Evolutionary conservation across 2,797 vertebrate species (phyloP).

Genomic region (Anas acuta): DNA sequence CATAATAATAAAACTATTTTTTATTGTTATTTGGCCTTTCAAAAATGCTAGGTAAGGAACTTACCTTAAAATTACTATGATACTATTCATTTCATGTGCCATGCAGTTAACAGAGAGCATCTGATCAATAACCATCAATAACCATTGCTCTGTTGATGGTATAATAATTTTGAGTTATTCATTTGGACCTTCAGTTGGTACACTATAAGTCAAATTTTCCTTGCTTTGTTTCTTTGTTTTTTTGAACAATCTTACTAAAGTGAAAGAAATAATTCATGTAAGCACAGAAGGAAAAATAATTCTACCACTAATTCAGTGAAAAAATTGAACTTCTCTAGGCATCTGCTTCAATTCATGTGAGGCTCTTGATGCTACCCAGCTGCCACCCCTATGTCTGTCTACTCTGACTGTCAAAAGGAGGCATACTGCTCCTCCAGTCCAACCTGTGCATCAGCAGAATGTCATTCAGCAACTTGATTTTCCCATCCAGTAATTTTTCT

Average conservation of each 20-base stretch:
- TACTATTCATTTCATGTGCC: not conserved
- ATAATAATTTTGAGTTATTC: not conserved
- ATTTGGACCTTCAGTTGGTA: not conserved
- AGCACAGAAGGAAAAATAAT: not conserved
- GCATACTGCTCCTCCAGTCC: not conserved
- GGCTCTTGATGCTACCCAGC: not conserved
- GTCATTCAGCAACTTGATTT: accelerated
- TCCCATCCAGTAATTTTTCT: not conserved
- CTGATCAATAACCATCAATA: not conserved
- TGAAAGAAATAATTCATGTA: not conserved
- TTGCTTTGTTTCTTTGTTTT: not conserved
- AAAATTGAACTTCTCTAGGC: not conserved
- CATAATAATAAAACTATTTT: not conserved
- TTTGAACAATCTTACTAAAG: not conserved
- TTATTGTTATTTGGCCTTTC: not conserved
- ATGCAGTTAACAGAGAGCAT: not conserved
- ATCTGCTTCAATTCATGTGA: not conserved
- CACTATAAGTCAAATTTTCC: not conserved
- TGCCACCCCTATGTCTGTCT: not conserved
- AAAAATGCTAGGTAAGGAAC: not conserved
- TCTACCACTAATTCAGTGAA: not conserved
- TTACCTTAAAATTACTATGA: not conserved
- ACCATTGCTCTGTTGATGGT: not conserved
- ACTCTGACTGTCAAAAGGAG: not conserved
- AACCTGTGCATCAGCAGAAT: not conserved